Evolutionary conservation across 1,140 invertebrate species (phyloP).

Genomic region (Pygmarrhopalites habei): DNA sequence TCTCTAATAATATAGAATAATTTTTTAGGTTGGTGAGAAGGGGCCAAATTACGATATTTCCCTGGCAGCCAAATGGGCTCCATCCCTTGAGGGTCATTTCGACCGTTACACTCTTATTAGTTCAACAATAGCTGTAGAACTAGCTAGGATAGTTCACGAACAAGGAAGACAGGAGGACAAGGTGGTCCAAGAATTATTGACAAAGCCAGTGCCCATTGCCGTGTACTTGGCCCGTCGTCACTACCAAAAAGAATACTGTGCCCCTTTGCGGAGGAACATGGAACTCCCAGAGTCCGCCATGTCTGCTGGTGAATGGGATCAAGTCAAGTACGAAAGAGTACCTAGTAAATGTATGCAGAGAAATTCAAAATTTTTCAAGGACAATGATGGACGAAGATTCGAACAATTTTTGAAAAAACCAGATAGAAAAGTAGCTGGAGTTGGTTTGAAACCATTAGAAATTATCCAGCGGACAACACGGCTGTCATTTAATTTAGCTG

Average conservation of each 20-base stretch:
- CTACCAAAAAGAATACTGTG: constrained; percentile 32
- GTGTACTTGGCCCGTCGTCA: constrained; percentile 18
- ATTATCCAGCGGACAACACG: too few relatives aligned
- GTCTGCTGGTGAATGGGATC: constrained; percentile 24
- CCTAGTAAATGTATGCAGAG: constrained; percentile 33
- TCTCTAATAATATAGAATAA: too few relatives aligned
- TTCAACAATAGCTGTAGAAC: constrained; percentile 18
- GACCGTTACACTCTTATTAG: constrained; percentile 23
- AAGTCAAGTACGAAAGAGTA: constrained; percentile 31
- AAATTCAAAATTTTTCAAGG: constrained; percentile 24
- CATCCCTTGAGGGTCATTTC: constrained; percentile 26
- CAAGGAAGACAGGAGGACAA: too few relatives aligned
- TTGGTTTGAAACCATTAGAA: constrained; percentile 35
- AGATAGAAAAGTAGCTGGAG: constrained; percentile 28
- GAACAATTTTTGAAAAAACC: constrained; percentile 13
- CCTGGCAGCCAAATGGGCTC: constrained; percentile 31
- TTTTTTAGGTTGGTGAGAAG: too few relatives aligned
- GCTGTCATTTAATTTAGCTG: too few relatives aligned
- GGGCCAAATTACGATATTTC: constrained; percentile 5
- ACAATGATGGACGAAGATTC: constrained; percentile 29
- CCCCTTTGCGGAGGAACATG: constrained; percentile 15
- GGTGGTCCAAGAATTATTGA: not conserved
- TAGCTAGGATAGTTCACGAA: not conserved
- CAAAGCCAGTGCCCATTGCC: constrained; percentile 1
- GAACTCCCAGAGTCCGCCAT: constrained; percentile 29